Conservation (phyloP, 37 sponge, comb jelly and placozoan species). For the Chondrilla cf. caribensis region DNA sequence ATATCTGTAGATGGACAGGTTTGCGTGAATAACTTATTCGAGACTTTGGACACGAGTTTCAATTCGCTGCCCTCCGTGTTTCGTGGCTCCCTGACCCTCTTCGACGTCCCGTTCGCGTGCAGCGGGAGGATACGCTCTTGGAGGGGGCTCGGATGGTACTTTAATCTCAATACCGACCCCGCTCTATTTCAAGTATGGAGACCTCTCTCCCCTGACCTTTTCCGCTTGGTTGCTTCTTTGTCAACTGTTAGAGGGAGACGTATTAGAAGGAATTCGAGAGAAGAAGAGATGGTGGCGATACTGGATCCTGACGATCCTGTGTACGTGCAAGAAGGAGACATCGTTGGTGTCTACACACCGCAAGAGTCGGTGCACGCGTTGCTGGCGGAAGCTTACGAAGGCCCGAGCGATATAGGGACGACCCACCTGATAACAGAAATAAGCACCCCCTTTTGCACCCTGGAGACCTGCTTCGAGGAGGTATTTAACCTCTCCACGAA, state of each 20-base stretch:
- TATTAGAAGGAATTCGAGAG: neutral
- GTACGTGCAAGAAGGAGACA: constrained; percentile 1
- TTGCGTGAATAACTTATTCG: neutral
- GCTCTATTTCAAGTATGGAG: constrained; percentile 9
- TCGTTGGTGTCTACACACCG: constrained; percentile 4
- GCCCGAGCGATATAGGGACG: neutral
- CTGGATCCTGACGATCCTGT: neutral
- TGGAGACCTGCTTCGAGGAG: neutral
- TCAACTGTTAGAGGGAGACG: too few relatives aligned
- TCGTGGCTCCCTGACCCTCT: neutral
- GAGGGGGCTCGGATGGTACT: neutral
- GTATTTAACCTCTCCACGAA: neutral
- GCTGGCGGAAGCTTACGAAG: neutral
- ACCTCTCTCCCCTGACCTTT: neutral
- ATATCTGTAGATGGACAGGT: neutral
- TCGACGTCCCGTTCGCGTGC: constrained; percentile 3
- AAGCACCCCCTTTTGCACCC: neutral
- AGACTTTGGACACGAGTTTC: neutral
- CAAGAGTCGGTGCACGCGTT: neutral
- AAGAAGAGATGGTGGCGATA: neutral
- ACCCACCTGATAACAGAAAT: neutral
- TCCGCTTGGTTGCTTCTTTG: neutral
- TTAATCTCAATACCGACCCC: neutral
- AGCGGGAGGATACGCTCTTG: neutral
- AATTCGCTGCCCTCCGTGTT: neutral